These are phyloP conservation scores for Caenorhabditis briggsae DNA, from an alignment of 1,140 invertebrate genomes.

Conservation along the genomic window DNA sequence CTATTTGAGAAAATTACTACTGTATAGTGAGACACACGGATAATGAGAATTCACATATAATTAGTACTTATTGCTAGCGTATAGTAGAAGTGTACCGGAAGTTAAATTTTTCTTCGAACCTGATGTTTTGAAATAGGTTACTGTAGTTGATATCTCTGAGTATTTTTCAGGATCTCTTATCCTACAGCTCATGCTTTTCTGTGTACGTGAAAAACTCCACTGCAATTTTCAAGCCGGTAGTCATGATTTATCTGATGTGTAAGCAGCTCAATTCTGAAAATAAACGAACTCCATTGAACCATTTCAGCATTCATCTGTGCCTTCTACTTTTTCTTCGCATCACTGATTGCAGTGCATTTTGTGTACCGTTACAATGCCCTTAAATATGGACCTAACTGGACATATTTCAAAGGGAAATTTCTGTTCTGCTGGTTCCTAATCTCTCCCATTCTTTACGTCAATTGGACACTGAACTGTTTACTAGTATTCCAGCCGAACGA, in stretches of 20 bases:
- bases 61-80: too few relatives aligned
- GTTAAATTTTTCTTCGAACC: too few relatives aligned
- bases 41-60: too few relatives aligned
- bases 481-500: not conserved
- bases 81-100: too few relatives aligned
- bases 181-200: conserved; percentile 2
- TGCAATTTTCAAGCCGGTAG: not conserved
- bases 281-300: too few relatives aligned
- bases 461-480: conserved; percentile 22
- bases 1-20: too few relatives aligned
- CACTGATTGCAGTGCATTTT: not conserved
- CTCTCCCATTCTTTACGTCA: conserved; percentile 1
- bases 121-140: too few relatives aligned
- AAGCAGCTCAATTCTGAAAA: not conserved
- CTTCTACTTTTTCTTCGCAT: conserved; percentile 14
- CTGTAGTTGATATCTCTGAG: too few relatives aligned
- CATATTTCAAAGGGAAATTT: conserved; percentile 22
- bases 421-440: not conserved
- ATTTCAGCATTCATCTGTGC: conserved; percentile 4
- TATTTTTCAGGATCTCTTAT: not conserved
- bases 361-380: not conserved
- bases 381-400: not conserved
- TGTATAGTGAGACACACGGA: too few relatives aligned
- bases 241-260: conserved; percentile 19
- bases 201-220: conserved; percentile 1